Evolutionary conservation across 2,888 invertebrate species (phyloP), one percentile per base, ranked within the genome.

Genomic region (Chrysodeixis includens): DNA sequence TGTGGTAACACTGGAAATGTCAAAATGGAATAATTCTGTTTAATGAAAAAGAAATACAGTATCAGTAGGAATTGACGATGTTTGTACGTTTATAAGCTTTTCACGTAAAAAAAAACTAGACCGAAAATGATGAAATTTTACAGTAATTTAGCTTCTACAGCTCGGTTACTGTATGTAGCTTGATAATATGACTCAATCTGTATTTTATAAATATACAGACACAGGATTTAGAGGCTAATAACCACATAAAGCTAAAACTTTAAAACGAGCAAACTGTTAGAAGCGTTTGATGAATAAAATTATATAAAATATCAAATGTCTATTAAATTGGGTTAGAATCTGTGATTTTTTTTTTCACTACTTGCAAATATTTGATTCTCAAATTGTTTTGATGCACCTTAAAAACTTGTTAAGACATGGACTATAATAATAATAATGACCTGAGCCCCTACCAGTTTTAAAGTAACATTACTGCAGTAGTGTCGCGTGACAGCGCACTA

Each of bases 281-380:
- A 63, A 9, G 73, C 70, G 64, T 78, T 78, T 78, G 73, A 70
- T 46, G 30, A 40, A 49, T 40, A 54, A 63, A 71, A 30, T 66
- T 20, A 55, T 56, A 3, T 12, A 30, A 56, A 52, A n/a, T 22
- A 63, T 67, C 71, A 62, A 74, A 69, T 79, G 76, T 59, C n/a
- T 51, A 57, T 62, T 49, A 22, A 66, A 78, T 81, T 77, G 74
- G 76, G 67, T 74, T 66, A 52, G 68, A 74, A 83, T 71, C 83
- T 83, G 83, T 83, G 83, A 83, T 83, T 80, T 30, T 64, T 71
- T 66, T 62, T 26, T 60, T 74, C n/a, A 60, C 40, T 7, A 51
- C 32, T 56, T 63, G 52, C n/a, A n/a, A n/a, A n/a, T n/a, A n/a
- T n/a, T n/a, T 74, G 46, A 57, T 56, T 71, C 52, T 74, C 71